Evolutionary conservation across 2,888 invertebrate genomes (phyloP).

Genomic region (Zaprionus obscuricornis): DNA sequence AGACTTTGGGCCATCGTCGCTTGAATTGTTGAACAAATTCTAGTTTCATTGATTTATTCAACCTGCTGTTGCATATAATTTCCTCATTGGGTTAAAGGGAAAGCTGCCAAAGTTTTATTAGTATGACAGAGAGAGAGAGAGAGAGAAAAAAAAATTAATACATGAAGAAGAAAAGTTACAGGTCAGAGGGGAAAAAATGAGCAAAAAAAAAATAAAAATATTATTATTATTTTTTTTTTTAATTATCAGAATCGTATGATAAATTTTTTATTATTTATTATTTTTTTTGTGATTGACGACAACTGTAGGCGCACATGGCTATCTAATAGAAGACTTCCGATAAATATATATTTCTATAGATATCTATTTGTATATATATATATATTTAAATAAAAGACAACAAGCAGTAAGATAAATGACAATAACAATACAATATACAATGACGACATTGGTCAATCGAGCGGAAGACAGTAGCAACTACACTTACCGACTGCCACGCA

Average conservation of each 20-base stretch:
- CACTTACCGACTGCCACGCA: conserved; percentile 36
- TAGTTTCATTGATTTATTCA: conserved; percentile 44
- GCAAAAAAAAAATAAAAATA: no score
- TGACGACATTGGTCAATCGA: conserved; percentile 41
- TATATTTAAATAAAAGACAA: conserved; percentile 19
- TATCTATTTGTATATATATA: no score
- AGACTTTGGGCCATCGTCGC: no score
- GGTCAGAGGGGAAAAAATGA: no score
- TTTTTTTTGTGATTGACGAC: no score
- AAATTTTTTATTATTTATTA: no score
- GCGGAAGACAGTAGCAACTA: conserved; percentile 36
- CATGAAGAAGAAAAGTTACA: no score
- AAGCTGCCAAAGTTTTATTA: no score
- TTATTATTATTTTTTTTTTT: no score
- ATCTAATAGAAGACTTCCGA: conserved; percentile 67
- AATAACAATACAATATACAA: conserved; percentile 19
- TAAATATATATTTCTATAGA: no score
- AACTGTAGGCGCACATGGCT: conserved; percentile 12
- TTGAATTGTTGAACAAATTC: conserved; percentile 41
- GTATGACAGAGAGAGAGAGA: no score
- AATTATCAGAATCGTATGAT: conserved; percentile 25
- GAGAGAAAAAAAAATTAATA: no score
- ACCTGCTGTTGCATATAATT: conserved; percentile 10
- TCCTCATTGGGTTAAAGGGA: conserved; percentile 4
- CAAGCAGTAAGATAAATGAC: conserved; percentile 30